Evolutionary conservation across 2,888 invertebrate genomes (phyloP).

Genomic region (Cosmia trapezina): DNA sequence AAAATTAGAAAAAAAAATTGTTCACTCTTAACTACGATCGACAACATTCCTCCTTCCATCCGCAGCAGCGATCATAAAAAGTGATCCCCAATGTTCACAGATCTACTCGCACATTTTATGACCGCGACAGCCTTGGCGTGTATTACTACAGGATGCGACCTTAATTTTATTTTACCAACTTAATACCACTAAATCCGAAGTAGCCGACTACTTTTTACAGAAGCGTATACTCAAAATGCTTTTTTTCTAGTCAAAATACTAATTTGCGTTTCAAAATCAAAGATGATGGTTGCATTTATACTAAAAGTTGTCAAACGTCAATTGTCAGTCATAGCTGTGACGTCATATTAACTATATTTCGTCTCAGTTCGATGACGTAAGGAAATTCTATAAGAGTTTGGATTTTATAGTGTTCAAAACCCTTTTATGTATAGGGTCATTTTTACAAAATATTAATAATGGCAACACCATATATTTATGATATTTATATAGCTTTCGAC

Average conservation of each 20-base stretch:
- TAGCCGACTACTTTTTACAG: conserved; percentile 25
- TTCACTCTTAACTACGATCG: background rate
- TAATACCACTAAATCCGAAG: conserved; percentile 30
- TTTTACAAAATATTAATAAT: conserved; percentile 31
- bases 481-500: background rate
- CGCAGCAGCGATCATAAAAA: background rate
- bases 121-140: background rate
- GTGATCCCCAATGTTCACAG: background rate
- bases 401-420: conserved; percentile 27
- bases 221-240: conserved; percentile 66
- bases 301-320: conserved; percentile 43
- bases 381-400: conserved; percentile 14
- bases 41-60: background rate
- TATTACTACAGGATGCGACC: background rate
- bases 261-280: conserved; percentile 61
- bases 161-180: background rate
- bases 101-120: background rate
- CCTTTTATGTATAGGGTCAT: conserved; percentile 1
- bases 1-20: background rate
- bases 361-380: background rate
- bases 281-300: conserved; percentile 68
- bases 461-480: background rate
- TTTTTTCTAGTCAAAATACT: conserved; percentile 74
- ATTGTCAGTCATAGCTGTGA: conserved; percentile 20
- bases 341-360: background rate